phyloP scores from a whole-genome alignment of 2,888 invertebrate species.

The Ecdyonurus torrentis region DNA sequence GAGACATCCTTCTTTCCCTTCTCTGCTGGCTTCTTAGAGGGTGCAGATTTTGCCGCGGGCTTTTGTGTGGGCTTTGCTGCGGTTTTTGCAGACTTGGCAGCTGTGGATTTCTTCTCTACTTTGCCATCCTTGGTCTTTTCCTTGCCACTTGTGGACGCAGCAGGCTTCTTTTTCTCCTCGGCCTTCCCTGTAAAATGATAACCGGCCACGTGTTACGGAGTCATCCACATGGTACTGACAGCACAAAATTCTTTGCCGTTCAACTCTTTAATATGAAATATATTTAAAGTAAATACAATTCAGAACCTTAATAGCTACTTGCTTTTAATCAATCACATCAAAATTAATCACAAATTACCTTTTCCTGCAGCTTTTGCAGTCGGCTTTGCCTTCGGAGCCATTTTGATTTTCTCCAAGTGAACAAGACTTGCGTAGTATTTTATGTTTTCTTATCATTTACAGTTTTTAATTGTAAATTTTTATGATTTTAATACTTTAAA shows the following conservation, averaged over 20 bases:
- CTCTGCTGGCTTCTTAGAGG: constrained; percentile 12
- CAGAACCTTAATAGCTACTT: too few relatives aligned
- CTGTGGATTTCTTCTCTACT: constrained; percentile 23
- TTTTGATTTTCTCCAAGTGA: constrained; percentile 29
- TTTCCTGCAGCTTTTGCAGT: constrained; percentile 52
- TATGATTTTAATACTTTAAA: too few relatives aligned
- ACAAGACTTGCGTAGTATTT: neutral
- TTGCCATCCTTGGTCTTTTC: constrained; percentile 22
- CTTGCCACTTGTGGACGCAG: constrained; percentile 18
- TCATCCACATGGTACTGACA: constrained; percentile 11
- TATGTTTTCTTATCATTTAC: too few relatives aligned
- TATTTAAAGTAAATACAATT: constrained; percentile 19
- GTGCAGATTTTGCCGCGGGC: constrained; percentile 19
- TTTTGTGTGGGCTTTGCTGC: constrained; percentile 32
- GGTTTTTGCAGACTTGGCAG: constrained; percentile 25
- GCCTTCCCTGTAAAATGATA: constrained; percentile 10
- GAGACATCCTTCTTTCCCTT: constrained; percentile 26
- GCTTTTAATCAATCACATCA: too few relatives aligned
- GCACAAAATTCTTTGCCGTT: constrained; percentile 2
- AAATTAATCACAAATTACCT: neutral
- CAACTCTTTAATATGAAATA: constrained; percentile 9
- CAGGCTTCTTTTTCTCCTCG: constrained; percentile 31
- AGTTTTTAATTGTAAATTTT: too few relatives aligned
- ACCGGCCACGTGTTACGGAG: constrained; percentile 12
- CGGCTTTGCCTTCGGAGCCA: constrained; percentile 73